Evolutionary conservation across 2,797 vertebrate species (phyloP), one percentile per base, ranked within the genome.

Genomic region (Allobates femoralis): DNA sequence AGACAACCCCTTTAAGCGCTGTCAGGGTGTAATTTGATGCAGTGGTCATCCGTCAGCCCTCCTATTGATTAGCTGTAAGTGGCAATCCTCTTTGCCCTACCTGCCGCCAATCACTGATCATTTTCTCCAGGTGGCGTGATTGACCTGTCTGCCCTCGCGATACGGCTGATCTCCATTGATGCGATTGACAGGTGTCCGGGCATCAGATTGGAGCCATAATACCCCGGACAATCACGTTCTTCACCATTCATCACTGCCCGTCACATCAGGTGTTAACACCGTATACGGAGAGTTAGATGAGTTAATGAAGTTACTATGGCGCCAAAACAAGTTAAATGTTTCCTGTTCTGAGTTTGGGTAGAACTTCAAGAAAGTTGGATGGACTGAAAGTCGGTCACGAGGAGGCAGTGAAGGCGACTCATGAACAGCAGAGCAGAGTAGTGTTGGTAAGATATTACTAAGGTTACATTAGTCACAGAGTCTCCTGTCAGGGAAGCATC

Each of bases 21-120:
- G 21, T 46, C 58, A 14, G 3, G 2, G 21, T 11, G 21, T 14
- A 15, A 12, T 41, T 46, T 73, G 19, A 14, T n/a, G 37, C 21
- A 74, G n/a, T 23, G 46, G 21, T 5, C n/a, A 46, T 46, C 46
- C 46, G 50, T 81, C 46, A 53, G 3, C 46, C 19, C 53, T 7
- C n/a, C 60, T 69, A 74, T 83, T 37, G 55, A 74, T 83, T 74
- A 28, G 32, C 34, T 60, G 26, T 14, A 83, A 5, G 7, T 74
- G 23, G 23, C 8, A 62, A 12, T 62, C 82, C 62, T 26, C 37
- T 51, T 62, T 28, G 56, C 18, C 55, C 58, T 34, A 30, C 37
- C 82, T 50, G 34, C 19, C 26, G 46, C 69, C 80, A 84, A 62
- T 84, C 82, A 76, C 75, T 69, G 23, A 62, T 76, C 75, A 84